These are phyloP conservation scores for Mechanitis mazaeus DNA, from an alignment of 2,888 invertebrate genomes.

Conservation along the genomic window DNA sequence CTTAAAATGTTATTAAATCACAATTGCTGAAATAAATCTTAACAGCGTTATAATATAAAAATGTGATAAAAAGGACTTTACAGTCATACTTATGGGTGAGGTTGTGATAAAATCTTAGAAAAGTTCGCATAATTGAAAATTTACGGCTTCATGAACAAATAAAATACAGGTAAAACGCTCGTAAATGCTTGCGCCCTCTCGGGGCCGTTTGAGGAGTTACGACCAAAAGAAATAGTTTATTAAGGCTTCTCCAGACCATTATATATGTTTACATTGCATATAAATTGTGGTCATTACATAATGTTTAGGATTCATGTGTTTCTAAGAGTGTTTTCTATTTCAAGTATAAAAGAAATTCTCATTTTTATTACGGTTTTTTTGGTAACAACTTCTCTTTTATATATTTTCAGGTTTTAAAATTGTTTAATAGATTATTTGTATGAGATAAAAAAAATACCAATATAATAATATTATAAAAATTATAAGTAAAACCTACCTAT, in stretches of 20 bases:
- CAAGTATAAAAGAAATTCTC: too few relatives aligned
- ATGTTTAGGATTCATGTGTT: too few relatives aligned
- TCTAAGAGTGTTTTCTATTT: too few relatives aligned
- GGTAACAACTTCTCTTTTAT: too few relatives aligned
- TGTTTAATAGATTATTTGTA: too few relatives aligned
- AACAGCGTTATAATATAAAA: neutral
- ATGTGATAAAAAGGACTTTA: neutral
- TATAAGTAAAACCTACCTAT: too few relatives aligned
- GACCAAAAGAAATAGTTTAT: slow-evolving; percentile 1
- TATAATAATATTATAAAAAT: too few relatives aligned
- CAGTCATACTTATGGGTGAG: slow-evolving; percentile 1
- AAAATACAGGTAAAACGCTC: neutral
- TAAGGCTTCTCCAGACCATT: neutral
- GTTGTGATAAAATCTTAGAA: slow-evolving; percentile 2
- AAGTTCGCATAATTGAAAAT: slow-evolving; percentile 2
- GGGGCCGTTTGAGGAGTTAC: neutral
- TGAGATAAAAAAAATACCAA: too few relatives aligned
- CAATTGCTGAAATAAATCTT: neutral
- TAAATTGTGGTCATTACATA: too few relatives aligned
- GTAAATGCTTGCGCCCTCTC: slow-evolving; percentile 2
- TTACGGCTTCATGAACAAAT: neutral
- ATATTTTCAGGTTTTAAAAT: too few relatives aligned
- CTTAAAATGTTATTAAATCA: neutral
- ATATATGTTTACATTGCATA: too few relatives aligned
- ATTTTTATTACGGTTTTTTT: too few relatives aligned